Evolutionary conservation across 2,888 invertebrate genomes (phyloP).

Genomic region (Macroteleia sp.): DNA sequence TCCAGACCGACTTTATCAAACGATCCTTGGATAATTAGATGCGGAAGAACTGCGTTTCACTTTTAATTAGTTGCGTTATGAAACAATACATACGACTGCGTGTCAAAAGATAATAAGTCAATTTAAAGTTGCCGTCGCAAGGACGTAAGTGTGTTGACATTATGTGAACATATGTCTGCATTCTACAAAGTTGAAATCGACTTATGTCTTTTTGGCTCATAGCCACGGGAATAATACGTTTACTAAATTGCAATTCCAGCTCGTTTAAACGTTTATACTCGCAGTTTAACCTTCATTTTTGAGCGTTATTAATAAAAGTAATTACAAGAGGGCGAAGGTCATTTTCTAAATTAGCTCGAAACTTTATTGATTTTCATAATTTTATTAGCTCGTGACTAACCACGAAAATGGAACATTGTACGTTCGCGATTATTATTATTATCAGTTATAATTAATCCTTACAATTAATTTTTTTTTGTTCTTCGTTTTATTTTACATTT

Average conservation of each 20-base stretch:
- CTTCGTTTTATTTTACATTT: neutral
- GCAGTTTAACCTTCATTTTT: conserved; percentile 41
- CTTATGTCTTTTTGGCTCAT: conserved; percentile 55
- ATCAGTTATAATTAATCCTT: too few species aligned
- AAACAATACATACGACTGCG: conserved; percentile 30
- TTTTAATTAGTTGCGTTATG: conserved; percentile 8
- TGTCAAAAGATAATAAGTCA: conserved; percentile 54
- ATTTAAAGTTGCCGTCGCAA: conserved; percentile 43
- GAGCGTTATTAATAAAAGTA: conserved; percentile 41
- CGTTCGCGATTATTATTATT: neutral
- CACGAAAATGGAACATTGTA: conserved; percentile 5
- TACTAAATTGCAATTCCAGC: conserved; percentile 47
- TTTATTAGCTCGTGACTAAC: conserved; percentile 8
- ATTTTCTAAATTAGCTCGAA: conserved; percentile 42
- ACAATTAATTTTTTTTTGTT: neutral
- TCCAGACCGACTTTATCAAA: neutral
- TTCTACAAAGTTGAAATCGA: conserved; percentile 51
- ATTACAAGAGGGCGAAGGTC: conserved; percentile 43
- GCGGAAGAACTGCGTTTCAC: neutral
- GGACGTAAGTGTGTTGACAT: conserved; percentile 53
- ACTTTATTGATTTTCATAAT: conserved; percentile 44
- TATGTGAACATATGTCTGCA: conserved; percentile 49
- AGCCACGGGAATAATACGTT: conserved; percentile 51
- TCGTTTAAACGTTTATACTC: conserved; percentile 44
- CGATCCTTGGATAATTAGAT: conserved; percentile 10